phyloP scores from a whole-genome alignment of 35 echinoderm and acorn worm species.

The Ophiothrix spiculata region DNA sequence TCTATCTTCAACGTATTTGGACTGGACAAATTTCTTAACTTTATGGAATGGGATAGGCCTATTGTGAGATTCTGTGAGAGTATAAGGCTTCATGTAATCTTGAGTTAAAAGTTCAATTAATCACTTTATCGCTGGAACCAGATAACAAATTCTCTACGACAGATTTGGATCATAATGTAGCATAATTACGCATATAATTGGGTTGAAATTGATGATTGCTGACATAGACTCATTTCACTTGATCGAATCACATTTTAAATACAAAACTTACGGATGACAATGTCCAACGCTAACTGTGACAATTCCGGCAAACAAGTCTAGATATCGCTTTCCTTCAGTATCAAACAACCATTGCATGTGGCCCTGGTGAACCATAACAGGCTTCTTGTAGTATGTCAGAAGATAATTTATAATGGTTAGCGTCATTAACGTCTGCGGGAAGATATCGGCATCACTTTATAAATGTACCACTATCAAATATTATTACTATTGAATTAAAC shows the following conservation, averaged over 20 bases:
- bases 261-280: slow-evolving; percentile 93
- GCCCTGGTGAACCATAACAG: slow-evolving; percentile 82
- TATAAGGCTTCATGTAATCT: too few relatives aligned
- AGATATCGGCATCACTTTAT: too few relatives aligned
- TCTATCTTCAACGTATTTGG: too few relatives aligned
- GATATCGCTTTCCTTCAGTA: slow-evolving; percentile 68
- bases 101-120: too few relatives aligned
- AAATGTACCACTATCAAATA: too few relatives aligned
- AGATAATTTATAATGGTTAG: too few relatives aligned
- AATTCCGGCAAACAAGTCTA: slow-evolving; percentile 93
- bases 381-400: slow-evolving; percentile 86
- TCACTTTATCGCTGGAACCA: not conserved
- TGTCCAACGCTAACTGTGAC: slow-evolving; percentile 98
- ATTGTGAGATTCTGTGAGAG: too few relatives aligned
- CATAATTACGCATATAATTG: not conserved
- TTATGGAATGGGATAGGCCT: too few relatives aligned
- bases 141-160: not conserved
- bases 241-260: not conserved
- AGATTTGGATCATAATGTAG: not conserved
- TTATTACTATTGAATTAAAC: too few relatives aligned
- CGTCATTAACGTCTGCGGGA: too few relatives aligned
- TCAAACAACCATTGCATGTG: slow-evolving; percentile 99
- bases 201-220: too few relatives aligned
- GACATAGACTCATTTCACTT: not conserved
- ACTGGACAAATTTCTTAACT: too few relatives aligned